Conservation (phyloP, 2,113 vertebrate genomes). For the Rhinichthys klamathensis region DNA sequence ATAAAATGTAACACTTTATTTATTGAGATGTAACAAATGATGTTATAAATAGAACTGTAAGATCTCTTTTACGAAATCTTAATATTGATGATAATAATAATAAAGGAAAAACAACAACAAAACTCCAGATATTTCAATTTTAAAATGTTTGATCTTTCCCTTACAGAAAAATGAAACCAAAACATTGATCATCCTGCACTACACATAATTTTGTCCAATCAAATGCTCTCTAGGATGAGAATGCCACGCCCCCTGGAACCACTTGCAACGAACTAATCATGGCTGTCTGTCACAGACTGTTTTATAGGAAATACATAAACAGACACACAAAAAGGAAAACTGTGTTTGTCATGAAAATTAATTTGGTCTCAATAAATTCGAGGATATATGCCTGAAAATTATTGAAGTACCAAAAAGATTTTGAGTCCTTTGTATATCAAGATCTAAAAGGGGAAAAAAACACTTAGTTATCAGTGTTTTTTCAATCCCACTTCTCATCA, state of each 20-base stretch:
- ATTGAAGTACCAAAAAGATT: not conserved
- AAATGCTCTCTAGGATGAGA: not conserved
- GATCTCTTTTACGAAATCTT: too few species aligned
- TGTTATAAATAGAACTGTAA: too few species aligned
- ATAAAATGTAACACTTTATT: too few species aligned
- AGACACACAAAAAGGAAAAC: not conserved
- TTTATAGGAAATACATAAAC: not conserved
- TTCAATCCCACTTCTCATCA: conserved; percentile 62
- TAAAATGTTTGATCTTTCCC: not conserved
- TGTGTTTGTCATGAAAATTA: too few species aligned
- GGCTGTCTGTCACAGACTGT: not conserved
- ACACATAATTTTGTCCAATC: not conserved
- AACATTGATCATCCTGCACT: not conserved
- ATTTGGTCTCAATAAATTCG: not conserved
- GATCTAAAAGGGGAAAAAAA: too few species aligned
- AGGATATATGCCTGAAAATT: not conserved
- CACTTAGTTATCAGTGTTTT: conserved; percentile 9
- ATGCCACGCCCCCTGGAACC: not conserved
- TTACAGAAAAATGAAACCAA: not conserved
- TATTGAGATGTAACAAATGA: too few species aligned
- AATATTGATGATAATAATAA: too few species aligned
- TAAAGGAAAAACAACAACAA: too few species aligned
- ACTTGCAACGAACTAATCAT: not conserved
- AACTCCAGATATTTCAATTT: not conserved
- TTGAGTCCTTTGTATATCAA: not conserved